Conservation (phyloP, 1,140 invertebrate genomes). For the Drosophila tani region DNA sequence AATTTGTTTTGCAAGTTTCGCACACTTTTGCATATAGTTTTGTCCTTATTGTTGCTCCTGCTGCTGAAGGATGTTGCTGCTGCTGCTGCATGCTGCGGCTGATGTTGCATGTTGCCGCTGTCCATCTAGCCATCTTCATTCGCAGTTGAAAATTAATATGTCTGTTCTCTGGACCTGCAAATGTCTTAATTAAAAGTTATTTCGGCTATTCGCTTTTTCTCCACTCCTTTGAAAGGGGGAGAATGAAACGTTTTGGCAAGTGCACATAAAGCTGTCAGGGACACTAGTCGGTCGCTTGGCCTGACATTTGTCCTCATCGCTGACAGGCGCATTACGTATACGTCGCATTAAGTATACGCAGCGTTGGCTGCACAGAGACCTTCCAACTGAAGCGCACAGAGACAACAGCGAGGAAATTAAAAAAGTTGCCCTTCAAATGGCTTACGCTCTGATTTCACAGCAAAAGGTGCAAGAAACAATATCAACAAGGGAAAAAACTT, state of each 20-base stretch:
- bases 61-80: constrained; percentile 11
- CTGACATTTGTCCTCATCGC: constrained; percentile 59
- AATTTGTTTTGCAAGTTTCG: constrained; percentile 65
- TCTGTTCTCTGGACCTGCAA: constrained; percentile 69
- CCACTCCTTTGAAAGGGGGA: background rate
- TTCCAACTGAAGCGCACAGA: constrained; percentile 8
- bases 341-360: constrained; percentile 64
- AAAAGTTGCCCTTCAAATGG: constrained; percentile 53
- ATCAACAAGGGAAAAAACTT: constrained; percentile 38
- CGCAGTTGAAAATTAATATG: constrained; percentile 77
- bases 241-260: constrained; percentile 38
- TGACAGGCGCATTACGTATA: constrained; percentile 49
- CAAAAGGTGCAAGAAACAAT: constrained; percentile 53
- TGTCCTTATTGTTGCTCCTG: constrained; percentile 33
- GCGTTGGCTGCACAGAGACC: constrained; percentile 16
- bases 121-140: constrained; percentile 63
- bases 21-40: constrained; percentile 60
- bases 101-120: constrained; percentile 21
- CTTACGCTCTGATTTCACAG: constrained; percentile 48
- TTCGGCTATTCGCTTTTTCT: constrained; percentile 45
- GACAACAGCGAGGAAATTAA: constrained; percentile 58
- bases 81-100: constrained; percentile 9
- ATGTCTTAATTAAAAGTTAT: constrained; percentile 81
- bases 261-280: constrained; percentile 54
- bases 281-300: constrained; percentile 39